phyloP scores from a whole-genome alignment of 2,888 invertebrate species.

The Trachelus stipa region DNA sequence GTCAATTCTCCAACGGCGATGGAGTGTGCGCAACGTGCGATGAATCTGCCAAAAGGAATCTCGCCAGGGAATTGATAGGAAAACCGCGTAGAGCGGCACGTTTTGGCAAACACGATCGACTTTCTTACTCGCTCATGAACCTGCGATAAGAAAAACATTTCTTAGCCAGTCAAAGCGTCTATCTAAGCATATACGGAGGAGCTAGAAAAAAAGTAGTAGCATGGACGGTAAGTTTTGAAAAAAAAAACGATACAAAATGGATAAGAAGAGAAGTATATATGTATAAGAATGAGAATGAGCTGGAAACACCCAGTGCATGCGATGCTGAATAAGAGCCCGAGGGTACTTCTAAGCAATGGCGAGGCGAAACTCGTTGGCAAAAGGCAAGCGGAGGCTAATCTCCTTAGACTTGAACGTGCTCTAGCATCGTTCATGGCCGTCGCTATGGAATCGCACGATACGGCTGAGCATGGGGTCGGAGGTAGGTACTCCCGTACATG shows the following conservation, averaged over 20 bases:
- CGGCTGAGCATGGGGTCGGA: conserved; percentile 18
- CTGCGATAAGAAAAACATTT: not conserved
- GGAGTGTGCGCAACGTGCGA: not conserved
- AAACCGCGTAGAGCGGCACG: not conserved
- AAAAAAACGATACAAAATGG: not conserved
- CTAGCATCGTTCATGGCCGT: conserved; percentile 30
- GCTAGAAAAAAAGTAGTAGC: not conserved
- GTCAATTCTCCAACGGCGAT: not conserved
- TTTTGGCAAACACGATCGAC: not conserved
- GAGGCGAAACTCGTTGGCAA: not conserved
- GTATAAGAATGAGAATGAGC: not conserved
- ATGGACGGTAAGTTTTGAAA: not conserved
- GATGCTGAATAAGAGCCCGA: not conserved
- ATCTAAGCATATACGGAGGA: not conserved
- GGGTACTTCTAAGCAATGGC: not conserved
- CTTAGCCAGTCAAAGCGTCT: not conserved
- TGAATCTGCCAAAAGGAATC: not conserved
- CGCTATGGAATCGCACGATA: conserved; percentile 25
- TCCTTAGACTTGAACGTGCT: conserved; percentile 31
- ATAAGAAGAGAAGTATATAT: not conserved
- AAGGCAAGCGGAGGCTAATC: conserved; percentile 19
- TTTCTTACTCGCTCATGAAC: not conserved
- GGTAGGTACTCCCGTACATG: conserved; percentile 45
- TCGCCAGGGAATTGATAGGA: not conserved
- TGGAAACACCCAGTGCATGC: not conserved